Evolutionary conservation across 2,113 vertebrate species (phyloP).

Genomic region (Castor canadensis): DNA sequence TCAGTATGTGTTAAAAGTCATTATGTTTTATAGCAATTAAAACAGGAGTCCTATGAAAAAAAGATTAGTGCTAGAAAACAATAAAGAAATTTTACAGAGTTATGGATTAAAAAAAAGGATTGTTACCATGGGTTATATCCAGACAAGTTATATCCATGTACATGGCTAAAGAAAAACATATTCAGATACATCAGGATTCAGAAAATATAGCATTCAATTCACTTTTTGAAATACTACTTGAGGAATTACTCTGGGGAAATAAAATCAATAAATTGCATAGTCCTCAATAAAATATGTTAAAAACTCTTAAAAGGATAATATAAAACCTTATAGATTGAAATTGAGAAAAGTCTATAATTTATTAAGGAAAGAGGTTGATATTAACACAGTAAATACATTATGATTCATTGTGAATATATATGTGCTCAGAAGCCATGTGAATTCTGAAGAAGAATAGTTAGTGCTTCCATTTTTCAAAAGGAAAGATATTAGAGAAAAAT

Average conservation of each 20-base stretch:
- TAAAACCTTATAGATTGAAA: background rate
- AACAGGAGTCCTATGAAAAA: too few species aligned
- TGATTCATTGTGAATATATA: background rate
- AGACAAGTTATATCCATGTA: background rate
- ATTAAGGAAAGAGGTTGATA: background rate
- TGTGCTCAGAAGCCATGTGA: background rate
- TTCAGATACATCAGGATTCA: background rate
- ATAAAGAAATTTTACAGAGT: background rate
- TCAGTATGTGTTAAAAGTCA: too few species aligned
- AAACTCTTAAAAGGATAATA: background rate
- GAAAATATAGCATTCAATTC: background rate
- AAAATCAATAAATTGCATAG: background rate
- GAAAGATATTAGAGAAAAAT: background rate
- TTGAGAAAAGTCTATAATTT: background rate
- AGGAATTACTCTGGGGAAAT: background rate
- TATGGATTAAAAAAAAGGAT: background rate
- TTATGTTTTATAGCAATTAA: too few species aligned
- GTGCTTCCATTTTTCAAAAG: background rate
- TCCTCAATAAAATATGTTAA: slow-evolving; percentile 23
- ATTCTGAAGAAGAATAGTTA: background rate
- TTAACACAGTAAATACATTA: background rate
- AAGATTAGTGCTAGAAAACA: slow-evolving; percentile 10
- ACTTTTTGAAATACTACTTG: slow-evolving; percentile 21
- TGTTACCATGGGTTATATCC: background rate
- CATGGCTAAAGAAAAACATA: background rate